Evolutionary conservation across 2,888 invertebrate genomes (phyloP).

Genomic region (Diaprepes abbreviatus): DNA sequence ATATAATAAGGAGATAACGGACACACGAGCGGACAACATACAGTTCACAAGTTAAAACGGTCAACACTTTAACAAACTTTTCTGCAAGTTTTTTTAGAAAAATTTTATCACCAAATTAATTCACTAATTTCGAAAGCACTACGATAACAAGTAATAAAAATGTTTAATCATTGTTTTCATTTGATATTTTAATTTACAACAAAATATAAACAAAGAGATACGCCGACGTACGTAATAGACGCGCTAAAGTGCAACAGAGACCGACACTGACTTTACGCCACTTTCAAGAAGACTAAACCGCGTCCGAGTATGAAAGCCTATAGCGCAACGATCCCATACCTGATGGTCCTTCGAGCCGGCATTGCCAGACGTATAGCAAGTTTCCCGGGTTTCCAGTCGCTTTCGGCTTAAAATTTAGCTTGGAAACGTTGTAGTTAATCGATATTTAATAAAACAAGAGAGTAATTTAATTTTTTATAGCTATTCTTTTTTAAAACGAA

Average conservation of each 20-base stretch:
- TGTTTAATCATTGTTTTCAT: not conserved
- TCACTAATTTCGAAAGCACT: not conserved
- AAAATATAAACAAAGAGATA: constrained; percentile 13
- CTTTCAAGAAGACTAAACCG: constrained; percentile 24
- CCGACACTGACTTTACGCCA: constrained; percentile 18
- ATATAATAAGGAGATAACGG: not conserved
- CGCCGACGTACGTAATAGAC: constrained; percentile 1
- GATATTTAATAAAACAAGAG: constrained; percentile 34
- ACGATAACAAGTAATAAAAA: not conserved
- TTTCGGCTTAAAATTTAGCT: constrained; percentile 35
- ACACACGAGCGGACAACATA: not conserved
- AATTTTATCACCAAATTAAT: not conserved
- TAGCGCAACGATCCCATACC: constrained; percentile 40
- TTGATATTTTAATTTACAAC: not conserved
- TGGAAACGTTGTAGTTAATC: constrained; percentile 40
- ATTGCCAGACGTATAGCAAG: constrained; percentile 24
- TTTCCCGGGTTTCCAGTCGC: constrained; percentile 34
- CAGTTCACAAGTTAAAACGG: not conserved
- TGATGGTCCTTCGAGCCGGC: constrained; percentile 28
- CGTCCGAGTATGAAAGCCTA: constrained; percentile 38
- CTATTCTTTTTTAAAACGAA: not conserved
- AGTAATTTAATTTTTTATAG: constrained; percentile 2
- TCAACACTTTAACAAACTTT: constrained; percentile 8
- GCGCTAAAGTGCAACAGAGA: not conserved
- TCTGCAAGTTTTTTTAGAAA: not conserved